Evolutionary conservation across 2,888 invertebrate species (phyloP).

Genomic region (Acronicta alni): DNA sequence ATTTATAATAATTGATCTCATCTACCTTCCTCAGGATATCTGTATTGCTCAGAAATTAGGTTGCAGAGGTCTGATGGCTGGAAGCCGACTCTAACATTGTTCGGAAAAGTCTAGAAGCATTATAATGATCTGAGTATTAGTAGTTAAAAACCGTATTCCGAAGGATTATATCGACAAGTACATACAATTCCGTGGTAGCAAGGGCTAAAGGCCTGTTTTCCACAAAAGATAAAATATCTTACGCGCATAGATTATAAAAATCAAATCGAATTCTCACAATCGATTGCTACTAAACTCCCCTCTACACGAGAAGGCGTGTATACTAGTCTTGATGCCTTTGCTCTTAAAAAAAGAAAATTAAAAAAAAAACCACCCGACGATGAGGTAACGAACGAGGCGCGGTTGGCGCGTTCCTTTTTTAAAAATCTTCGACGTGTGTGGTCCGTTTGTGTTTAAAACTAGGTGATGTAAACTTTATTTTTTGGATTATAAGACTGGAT

Average conservation of each 20-base stretch:
- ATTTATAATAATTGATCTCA: no score
- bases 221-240: conserved; percentile 15
- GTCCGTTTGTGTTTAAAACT: conserved; percentile 63
- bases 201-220: no score
- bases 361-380: conserved; percentile 81
- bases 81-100: no score
- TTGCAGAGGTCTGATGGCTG: no score
- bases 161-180: no score
- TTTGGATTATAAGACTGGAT: rapidly evolving
- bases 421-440: conserved; percentile 86
- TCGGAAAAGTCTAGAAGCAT: no score
- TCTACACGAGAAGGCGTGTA: conserved; percentile 74
- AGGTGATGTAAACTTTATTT: conserved; percentile 2
- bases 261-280: conserved; percentile 52
- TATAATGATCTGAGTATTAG: no score
- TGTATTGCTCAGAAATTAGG: no score
- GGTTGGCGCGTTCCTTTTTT: conserved; percentile 87
- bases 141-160: no score
- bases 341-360: conserved; percentile 73
- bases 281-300: conserved; percentile 58
- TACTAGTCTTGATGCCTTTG: conserved; percentile 81
- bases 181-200: no score
- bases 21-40: no score
- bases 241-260: conserved; percentile 47
- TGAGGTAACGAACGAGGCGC: conserved; percentile 89